Evolutionary conservation across 2,888 invertebrate genomes (phyloP).

Genomic region (Cotesia congregata): DNA sequence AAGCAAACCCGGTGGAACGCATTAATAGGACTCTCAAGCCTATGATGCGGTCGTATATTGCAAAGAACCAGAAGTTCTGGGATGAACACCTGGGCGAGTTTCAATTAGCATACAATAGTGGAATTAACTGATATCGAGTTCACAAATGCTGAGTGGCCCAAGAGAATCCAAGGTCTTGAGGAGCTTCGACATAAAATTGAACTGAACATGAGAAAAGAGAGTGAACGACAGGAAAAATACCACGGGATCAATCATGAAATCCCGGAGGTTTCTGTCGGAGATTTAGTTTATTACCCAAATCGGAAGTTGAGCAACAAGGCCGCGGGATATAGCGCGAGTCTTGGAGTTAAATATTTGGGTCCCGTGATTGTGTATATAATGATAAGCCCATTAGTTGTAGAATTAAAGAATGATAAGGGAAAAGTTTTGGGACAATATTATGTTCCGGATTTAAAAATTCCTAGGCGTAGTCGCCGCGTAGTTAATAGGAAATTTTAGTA

Average conservation of each 20-base stretch:
- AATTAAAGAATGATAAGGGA: not conserved
- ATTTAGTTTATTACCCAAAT: not conserved
- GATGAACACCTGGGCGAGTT: constrained; percentile 41
- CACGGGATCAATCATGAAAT: not conserved
- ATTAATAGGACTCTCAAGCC: constrained; percentile 37
- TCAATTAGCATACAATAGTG: constrained; percentile 31
- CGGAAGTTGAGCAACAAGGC: not conserved
- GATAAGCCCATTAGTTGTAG: not conserved
- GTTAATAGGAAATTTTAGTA: not conserved
- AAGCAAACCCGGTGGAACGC: constrained; percentile 43
- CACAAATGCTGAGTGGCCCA: constrained; percentile 2
- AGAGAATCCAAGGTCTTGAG: constrained; percentile 36
- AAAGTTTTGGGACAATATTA: not conserved
- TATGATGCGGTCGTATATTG: constrained; percentile 36
- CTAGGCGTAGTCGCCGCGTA: not conserved
- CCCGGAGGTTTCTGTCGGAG: constrained; percentile 8
- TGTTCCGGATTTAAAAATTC: not conserved
- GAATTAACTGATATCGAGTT: not conserved
- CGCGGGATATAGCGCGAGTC: not conserved
- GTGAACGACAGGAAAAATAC: constrained; percentile 22
- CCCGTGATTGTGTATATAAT: not conserved
- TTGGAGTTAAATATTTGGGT: not conserved
- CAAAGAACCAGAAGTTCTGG: constrained; percentile 39
- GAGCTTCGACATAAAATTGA: constrained; percentile 39
- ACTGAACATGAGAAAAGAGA: constrained; percentile 6